Evolutionary conservation across 1,140 invertebrate species (phyloP), one percentile per base, ranked within the genome.

Genomic region (Leptopilina clavipes): DNA sequence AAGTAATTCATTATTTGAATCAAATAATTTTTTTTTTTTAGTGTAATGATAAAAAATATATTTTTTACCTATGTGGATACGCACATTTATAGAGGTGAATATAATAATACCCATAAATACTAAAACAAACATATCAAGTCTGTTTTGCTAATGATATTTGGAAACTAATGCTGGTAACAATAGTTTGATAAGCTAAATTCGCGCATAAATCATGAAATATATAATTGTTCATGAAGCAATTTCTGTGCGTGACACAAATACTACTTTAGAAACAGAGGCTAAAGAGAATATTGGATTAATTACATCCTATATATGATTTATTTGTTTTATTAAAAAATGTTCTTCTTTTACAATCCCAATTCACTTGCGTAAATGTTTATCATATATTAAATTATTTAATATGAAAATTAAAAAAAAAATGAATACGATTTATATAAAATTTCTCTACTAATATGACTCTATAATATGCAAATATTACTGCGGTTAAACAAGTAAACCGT

Each of bases 241-340:
- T 52, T 52, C 48, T 17, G 48, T 52, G 48, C 14, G 48, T n/a
- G 48, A 8, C 14, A 52, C 48, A 17, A 52, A 52, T 52, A 17
- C 48, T 52, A 52, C 48, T 52, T 52, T 52, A 52, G 48, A 52
- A 52, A 52, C 14, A 52, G 14, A 14, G 45, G 45, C 11, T 48
- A 48, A 48, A 48, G 45, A 52, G 48, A 52, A 52, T 52, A 52
- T 52, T 52, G 48, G 48, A 52, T 52, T 52, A 52, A 52, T 52
- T 52, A 52, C n/a, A 52, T 52, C 3, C n/a, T n/a, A n/a, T 48
- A 48, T 3, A 3, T 48, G 14, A 14, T 48, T 52, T n/a, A 8
- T 52, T 52, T 52, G 14, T 17, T 17, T 17, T 1, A 52, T 6
- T 17, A 17, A 8, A n/a, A 3, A 52, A 52, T 3, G 7, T 40